Percentiles rank a stretch among this genome's conserved stretches.
Evolutionary conservation across 2,113 vertebrate species (phyloP).

Genomic region (Odocoileus virginianus): DNA sequence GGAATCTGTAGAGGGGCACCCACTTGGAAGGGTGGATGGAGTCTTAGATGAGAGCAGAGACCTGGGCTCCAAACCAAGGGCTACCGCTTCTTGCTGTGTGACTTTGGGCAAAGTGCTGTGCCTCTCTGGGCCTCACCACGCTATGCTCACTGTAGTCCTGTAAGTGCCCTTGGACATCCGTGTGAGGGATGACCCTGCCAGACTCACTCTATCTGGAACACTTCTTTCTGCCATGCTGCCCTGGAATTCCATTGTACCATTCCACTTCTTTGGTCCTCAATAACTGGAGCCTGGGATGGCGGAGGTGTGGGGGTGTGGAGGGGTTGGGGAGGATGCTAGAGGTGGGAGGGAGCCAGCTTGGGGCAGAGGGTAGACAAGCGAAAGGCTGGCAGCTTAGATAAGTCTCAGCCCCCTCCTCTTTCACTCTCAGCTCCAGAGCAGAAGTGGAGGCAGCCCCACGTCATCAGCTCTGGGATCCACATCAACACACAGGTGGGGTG

Average conservation of each 20-base stretch:
- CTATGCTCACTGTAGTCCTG: neutral
- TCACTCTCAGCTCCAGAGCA: neutral
- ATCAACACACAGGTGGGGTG: no score
- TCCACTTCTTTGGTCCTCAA: neutral
- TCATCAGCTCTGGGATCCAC: neutral
- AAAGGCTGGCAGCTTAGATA: neutral
- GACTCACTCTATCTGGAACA: neutral
- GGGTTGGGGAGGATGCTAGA: neutral
- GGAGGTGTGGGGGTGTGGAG: accelerated
- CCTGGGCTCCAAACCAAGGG: neutral
- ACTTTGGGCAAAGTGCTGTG: neutral
- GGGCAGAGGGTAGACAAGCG: no score
- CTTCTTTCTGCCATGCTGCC: neutral
- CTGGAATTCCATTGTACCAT: neutral
- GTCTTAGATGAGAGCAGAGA: neutral
- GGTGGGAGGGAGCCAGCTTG: neutral
- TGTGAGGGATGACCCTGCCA: neutral
- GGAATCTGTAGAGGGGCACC: neutral
- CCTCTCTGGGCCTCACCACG: neutral
- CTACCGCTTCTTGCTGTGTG: neutral
- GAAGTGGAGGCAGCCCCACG: accelerated
- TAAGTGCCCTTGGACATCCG: neutral
- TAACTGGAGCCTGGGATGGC: neutral
- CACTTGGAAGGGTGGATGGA: neutral
- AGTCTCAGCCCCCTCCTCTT: neutral